Conservation (phyloP, 2,113 vertebrate genomes). For the Platysternon megacephalum region DNA sequence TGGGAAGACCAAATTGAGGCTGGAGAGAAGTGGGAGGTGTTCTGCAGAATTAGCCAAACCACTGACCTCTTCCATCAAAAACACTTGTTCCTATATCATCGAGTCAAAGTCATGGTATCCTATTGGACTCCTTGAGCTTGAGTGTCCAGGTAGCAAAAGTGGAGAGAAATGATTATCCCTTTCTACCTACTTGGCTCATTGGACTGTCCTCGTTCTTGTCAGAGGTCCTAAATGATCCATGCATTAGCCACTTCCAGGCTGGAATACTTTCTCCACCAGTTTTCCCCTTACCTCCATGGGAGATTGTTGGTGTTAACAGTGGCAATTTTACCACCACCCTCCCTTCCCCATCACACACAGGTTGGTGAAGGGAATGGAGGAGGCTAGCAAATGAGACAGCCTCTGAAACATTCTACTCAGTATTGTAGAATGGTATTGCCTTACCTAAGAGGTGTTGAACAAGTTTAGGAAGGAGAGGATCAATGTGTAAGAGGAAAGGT, state of each 20-base stretch:
- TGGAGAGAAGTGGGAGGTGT: neutral
- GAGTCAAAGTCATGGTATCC: neutral
- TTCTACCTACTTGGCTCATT: neutral
- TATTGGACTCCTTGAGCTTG: neutral
- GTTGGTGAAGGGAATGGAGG: neutral
- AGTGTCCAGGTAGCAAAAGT: neutral
- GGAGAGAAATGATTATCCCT: neutral
- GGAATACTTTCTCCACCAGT: neutral
- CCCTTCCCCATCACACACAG: too few species aligned
- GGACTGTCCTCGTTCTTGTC: too few species aligned
- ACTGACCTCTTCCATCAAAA: neutral
- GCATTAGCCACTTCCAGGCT: neutral
- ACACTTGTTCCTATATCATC: neutral
- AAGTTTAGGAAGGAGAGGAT: neutral
- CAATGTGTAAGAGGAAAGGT: neutral
- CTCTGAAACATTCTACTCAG: neutral
- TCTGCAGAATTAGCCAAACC: neutral
- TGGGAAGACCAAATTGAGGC: too few species aligned
- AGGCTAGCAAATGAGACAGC: neutral
- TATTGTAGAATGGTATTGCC: neutral
- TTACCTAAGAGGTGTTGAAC: neutral
- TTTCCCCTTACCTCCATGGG: neutral
- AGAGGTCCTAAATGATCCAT: neutral
- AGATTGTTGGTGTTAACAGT: neutral
- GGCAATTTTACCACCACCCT: too few species aligned